Evolutionary conservation across 2,113 vertebrate genomes (phyloP).

Genomic region (Psettodes erumei): DNA sequence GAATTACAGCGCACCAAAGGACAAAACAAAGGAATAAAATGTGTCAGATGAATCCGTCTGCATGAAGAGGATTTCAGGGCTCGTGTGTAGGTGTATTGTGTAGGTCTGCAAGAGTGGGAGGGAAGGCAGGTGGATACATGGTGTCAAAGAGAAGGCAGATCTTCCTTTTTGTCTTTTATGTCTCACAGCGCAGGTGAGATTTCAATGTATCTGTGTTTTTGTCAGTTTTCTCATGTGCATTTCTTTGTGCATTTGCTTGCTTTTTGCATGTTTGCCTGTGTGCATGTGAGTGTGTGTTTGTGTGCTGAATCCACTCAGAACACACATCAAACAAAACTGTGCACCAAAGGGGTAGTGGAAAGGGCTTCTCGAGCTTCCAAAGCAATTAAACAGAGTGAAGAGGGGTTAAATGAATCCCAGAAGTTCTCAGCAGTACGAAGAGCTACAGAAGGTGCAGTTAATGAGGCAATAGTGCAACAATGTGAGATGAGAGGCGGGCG

Average conservation of each 20-base stretch:
- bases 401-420: constrained; percentile 54
- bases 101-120: constrained; percentile 77
- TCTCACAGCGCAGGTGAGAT: constrained; percentile 37
- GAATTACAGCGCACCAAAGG: constrained; percentile 34
- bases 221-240: constrained; percentile 3
- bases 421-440: constrained; percentile 46
- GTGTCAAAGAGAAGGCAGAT: constrained; percentile 70
- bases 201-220: constrained; percentile 31
- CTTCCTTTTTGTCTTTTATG: constrained; percentile 58
- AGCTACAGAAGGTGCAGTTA: constrained; percentile 48
- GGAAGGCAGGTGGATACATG: constrained; percentile 73
- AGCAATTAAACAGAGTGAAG: constrained; percentile 63
- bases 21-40: constrained; percentile 63
- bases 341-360: constrained; percentile 50
- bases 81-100: constrained; percentile 72
- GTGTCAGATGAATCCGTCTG: constrained; percentile 66
- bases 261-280: constrained; percentile 10
- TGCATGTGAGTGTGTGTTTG: constrained; percentile 5
- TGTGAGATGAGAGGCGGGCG: constrained; percentile 40
- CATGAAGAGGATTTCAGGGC: constrained; percentile 59
- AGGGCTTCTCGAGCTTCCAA: constrained; percentile 49
- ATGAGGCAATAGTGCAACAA: constrained; percentile 58
- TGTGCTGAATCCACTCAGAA: constrained; percentile 34
- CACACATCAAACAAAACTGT: constrained; percentile 55
- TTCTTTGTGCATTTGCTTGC: not conserved